phyloP scores from a whole-genome alignment of 2,797 vertebrate species.

The Avahi laniger region DNA sequence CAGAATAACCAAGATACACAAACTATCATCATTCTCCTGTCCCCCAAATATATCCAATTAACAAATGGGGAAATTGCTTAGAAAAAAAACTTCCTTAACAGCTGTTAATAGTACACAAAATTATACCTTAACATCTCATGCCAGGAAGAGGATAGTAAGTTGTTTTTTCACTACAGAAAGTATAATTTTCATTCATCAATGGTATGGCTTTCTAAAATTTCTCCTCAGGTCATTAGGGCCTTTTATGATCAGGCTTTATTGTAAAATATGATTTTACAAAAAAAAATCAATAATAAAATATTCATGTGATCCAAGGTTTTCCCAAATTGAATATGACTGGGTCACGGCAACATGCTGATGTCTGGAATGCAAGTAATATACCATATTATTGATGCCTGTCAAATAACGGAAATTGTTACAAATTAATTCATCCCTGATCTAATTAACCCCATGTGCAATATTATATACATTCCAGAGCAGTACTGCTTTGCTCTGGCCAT shows the following conservation, averaged over 20 bases:
- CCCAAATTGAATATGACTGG: constrained; percentile 77
- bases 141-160: neutral
- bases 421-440: constrained; percentile 79
- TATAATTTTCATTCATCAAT: constrained; percentile 27
- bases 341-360: constrained; percentile 67
- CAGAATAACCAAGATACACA: neutral
- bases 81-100: neutral
- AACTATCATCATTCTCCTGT: neutral
- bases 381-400: constrained; percentile 72
- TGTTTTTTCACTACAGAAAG: constrained; percentile 41
- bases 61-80: neutral
- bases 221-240: constrained; percentile 52
- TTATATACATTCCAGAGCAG: constrained; percentile 72
- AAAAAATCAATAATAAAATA: constrained; percentile 76
- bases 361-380: constrained; percentile 72
- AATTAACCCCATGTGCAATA: constrained; percentile 76
- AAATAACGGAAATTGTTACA: constrained; percentile 81
- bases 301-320: constrained; percentile 75
- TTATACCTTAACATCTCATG: neutral
- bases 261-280: constrained; percentile 75
- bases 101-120: neutral
- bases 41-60: neutral
- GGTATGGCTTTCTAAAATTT: constrained; percentile 54
- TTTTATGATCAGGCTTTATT: constrained; percentile 62
- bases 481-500: constrained; percentile 72